These are phyloP conservation scores for Pygmarrhopalites habei DNA, from an alignment of 1,140 invertebrate species.

Conservation along the genomic window DNA sequence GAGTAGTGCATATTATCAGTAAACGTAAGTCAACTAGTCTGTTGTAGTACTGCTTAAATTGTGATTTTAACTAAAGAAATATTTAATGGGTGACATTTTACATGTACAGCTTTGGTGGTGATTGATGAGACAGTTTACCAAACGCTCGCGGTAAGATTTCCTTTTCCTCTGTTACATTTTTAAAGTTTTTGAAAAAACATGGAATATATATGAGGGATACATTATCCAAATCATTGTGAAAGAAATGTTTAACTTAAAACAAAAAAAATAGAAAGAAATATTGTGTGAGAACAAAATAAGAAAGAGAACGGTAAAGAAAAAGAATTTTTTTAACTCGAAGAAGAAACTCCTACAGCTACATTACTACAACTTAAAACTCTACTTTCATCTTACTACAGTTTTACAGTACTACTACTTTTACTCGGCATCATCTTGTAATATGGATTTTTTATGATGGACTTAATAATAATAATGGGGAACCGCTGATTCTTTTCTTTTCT, in stretches of 20 bases:
- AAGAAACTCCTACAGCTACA: not conserved
- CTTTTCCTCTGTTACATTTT: not conserved
- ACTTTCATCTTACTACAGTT: no score
- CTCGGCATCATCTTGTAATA: no score
- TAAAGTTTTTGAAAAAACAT: not conserved
- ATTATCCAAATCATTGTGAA: not conserved
- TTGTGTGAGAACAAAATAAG: not conserved
- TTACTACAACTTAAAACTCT: not conserved
- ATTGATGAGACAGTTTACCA: slow-evolving; percentile 75
- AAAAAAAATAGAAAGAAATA: not conserved
- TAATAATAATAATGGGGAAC: no score
- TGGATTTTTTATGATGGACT: no score
- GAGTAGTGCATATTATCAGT: slow-evolving; percentile 84
- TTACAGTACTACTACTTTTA: no score
- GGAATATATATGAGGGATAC: not conserved
- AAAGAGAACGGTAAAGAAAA: not conserved
- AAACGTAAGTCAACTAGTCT: no score
- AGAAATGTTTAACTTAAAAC: not conserved
- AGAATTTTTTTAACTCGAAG: no score
- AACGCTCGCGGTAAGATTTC: slow-evolving; percentile 64
- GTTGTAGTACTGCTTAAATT: no score
- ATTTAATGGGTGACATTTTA: no score
- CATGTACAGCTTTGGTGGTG: slow-evolving; percentile 82
- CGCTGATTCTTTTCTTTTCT: slow-evolving; percentile 14
- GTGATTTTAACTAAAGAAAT: no score